A percentile compares a stretch with the other conserved stretches of the same genome.
Evolutionary conservation across 2,888 invertebrate genomes (phyloP).

Genomic region (Ectropis crepuscularia): DNA sequence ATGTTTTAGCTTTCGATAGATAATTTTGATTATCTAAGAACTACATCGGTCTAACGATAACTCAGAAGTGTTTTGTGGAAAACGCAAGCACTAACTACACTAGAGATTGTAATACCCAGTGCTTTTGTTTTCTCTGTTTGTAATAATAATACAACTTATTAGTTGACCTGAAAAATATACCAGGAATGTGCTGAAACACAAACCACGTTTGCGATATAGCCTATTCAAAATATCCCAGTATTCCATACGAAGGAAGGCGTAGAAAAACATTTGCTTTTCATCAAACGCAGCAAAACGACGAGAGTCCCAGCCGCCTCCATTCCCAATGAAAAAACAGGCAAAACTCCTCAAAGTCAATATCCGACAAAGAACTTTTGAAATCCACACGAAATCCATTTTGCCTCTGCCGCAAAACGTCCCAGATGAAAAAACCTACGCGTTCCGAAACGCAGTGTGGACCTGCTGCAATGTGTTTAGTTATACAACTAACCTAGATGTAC

Average conservation of each 20-base stretch:
- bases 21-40: too few species aligned
- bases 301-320: slow-evolving; percentile 25
- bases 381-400: slow-evolving; percentile 59
- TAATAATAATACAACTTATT: too few species aligned
- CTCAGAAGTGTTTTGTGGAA: too few species aligned
- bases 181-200: too few species aligned
- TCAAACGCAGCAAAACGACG: slow-evolving; percentile 30
- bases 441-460: slow-evolving; percentile 34
- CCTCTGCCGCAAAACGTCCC: slow-evolving; percentile 45
- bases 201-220: not conserved
- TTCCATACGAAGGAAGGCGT: slow-evolving; percentile 17
- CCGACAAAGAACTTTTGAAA: slow-evolving; percentile 54
- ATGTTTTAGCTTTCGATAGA: too few species aligned
- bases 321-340: slow-evolving; percentile 43
- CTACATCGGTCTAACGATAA: too few species aligned
- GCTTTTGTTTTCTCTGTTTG: too few species aligned
- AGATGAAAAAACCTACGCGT: slow-evolving; percentile 47
- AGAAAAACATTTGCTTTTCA: slow-evolving; percentile 31
- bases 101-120: too few species aligned
- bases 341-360: slow-evolving; percentile 54
- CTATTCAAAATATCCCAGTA: slow-evolving; percentile 3
- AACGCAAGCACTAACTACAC: too few species aligned
- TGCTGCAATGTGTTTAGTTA: slow-evolving; percentile 22
- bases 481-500: not conserved
- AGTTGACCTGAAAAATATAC: too few species aligned